Evolutionary conservation across 2,888 invertebrate species (phyloP).

Genomic region (Ochropacha duplaris): DNA sequence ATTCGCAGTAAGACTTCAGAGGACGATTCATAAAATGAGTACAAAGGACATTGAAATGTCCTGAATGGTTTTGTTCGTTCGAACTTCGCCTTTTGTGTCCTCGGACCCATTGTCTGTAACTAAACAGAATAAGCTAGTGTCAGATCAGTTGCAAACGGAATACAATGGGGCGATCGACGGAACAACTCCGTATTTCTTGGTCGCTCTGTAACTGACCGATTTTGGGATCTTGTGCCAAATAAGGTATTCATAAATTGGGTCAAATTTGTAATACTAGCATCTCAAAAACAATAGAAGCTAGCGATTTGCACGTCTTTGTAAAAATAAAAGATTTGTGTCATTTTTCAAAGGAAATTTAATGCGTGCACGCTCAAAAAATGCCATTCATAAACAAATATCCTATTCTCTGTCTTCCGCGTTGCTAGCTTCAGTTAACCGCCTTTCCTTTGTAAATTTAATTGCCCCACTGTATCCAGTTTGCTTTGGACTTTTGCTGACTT

Average conservation of each 20-base stretch:
- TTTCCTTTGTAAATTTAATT: slow-evolving; percentile 1
- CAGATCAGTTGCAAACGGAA: slow-evolving; percentile 22
- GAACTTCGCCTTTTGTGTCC: slow-evolving; percentile 43
- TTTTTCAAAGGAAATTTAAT: too few relatives aligned
- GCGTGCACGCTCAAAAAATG: too few relatives aligned
- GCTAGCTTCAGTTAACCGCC: not conserved
- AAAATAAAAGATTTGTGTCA: too few relatives aligned
- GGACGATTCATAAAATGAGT: slow-evolving; percentile 42
- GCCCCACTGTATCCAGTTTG: not conserved
- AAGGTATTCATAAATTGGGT: too few relatives aligned
- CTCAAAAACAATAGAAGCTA: too few relatives aligned
- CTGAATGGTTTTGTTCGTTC: slow-evolving; percentile 44
- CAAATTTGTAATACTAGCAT: too few relatives aligned
- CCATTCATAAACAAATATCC: too few relatives aligned
- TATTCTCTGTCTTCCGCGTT: too few relatives aligned
- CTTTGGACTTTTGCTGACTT: not conserved
- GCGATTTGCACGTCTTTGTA: too few relatives aligned
- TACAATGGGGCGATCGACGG: slow-evolving; percentile 14
- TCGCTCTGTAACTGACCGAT: not conserved
- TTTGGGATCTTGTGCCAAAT: not conserved
- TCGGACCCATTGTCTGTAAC: slow-evolving; percentile 42
- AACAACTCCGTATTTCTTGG: not conserved
- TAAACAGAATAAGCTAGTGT: slow-evolving; percentile 39
- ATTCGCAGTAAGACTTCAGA: slow-evolving; percentile 28
- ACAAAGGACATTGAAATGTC: slow-evolving; percentile 40